Evolutionary conservation across 2,113 vertebrate species (phyloP), one percentile per base, ranked within the genome.

Genomic region (Gila orcuttii): DNA sequence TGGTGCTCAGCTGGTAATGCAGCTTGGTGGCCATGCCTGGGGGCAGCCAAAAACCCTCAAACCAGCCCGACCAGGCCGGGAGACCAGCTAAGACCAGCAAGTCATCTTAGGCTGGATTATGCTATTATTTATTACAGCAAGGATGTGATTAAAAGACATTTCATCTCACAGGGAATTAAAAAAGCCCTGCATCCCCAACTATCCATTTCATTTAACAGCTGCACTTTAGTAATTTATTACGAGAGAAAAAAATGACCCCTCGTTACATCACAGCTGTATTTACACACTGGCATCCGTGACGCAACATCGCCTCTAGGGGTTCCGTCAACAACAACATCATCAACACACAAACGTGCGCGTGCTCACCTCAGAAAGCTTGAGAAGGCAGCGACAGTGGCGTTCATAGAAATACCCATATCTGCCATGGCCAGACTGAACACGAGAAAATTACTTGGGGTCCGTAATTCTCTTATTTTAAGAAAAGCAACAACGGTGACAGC

Each of bases 331-430:
- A 64, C 36, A 68, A 31, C 39, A 83, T 19, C 28, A 73, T 57
- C 50, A 68, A 50, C 62, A 50, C 15, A n/a, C 15, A n/a, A 50
- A 10, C 33, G 47, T 52, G 23, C 57, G 89, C 75, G 90, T 87
- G 88, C 93, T 93, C 93, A 99, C 98, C 98, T 94, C 87, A 98
- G 90, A 90, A 99, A 98, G 90, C 96, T 98, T 92, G 97, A 97
- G 71, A 96, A 96, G 69, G 97, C 97, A 6, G 97, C 96, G 0
- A 98, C 0, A 60, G 97, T 97, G 2, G 98, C 96, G 0, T 99
- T 99, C 91, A 96, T 91, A 91, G 95, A 98, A 87, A 99, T 96
- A 25, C 97, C 98, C 0, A 95, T 95, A 86, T 99, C 98, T 0
- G 97, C 97, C 92, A 98, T 81, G 0, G 98, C 97, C 76, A 99